phyloP scores from a whole-genome alignment of 92 coral and sea anemone genomes.

The Palythoa grandiflora region DNA sequence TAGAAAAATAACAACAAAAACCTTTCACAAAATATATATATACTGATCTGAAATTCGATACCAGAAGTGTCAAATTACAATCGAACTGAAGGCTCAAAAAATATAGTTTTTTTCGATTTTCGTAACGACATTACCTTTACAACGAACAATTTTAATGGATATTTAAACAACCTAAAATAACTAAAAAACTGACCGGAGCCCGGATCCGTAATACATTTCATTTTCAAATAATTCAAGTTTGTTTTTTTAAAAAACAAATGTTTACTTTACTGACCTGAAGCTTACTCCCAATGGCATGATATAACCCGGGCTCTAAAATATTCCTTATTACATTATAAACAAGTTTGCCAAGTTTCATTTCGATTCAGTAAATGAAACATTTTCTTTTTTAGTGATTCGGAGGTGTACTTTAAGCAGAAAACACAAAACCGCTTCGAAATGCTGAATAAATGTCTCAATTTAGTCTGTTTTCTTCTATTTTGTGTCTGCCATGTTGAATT shows the following conservation, averaged over 20 bases:
- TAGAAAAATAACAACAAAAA: not conserved
- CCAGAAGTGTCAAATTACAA: conserved; percentile 19
- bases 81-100: not conserved
- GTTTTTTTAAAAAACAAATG: not conserved
- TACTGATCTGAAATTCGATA: conserved; percentile 8
- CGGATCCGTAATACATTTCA: not conserved
- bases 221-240: not conserved
- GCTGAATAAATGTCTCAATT: conserved; percentile 26
- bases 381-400: not conserved
- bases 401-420: not conserved
- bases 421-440: conserved; percentile 5
- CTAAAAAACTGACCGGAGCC: conserved; percentile 21
- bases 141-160: not conserved
- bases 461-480: not conserved
- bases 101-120: conserved; percentile 3
- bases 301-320: conserved; percentile 21
- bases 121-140: not conserved
- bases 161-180: conserved; percentile 12
- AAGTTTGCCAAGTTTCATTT: conserved; percentile 11
- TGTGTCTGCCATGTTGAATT: conserved; percentile 3
- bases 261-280: not conserved
- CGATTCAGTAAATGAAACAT: conserved; percentile 1
- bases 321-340: conserved; percentile 1
- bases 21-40: not conserved
- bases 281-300: not conserved